Evolutionary conservation across 2,113 vertebrate species (phyloP).

Genomic region (Microcebus tavaratra): DNA sequence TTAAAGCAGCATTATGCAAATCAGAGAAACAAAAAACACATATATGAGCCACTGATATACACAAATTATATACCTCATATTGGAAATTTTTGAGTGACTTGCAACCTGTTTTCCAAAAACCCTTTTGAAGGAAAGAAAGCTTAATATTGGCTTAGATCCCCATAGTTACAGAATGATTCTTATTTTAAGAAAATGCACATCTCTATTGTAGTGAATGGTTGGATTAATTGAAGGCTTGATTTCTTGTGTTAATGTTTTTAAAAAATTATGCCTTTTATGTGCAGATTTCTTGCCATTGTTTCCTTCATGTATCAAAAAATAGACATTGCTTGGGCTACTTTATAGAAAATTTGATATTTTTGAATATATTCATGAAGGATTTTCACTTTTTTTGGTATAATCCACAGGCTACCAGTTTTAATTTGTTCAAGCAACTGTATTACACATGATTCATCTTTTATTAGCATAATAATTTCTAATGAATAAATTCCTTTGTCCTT

Average conservation of each 20-base stretch:
- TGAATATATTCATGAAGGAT: not conserved
- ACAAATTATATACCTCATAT: not conserved
- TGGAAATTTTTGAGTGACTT: not conserved
- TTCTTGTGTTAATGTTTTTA: not conserved
- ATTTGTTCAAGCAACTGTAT: not conserved
- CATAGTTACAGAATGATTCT: not conserved
- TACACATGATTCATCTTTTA: conserved; percentile 7
- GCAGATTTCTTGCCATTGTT: not conserved
- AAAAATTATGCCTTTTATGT: not conserved
- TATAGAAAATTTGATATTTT: not conserved
- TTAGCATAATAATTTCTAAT: conserved; percentile 5
- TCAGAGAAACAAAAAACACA: not conserved
- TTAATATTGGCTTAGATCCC: not conserved
- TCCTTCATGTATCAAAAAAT: not conserved
- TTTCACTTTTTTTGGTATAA: not conserved
- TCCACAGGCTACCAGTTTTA: not conserved
- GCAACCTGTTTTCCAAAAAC: not conserved
- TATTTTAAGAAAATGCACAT: not conserved
- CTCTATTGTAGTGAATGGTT: not conserved
- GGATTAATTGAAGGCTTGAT: not conserved
- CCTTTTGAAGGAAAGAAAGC: not conserved
- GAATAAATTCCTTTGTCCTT: not conserved
- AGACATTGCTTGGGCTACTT: not conserved
- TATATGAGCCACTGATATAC: not conserved
- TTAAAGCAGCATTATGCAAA: not conserved